phyloP scores from a whole-genome alignment of 2,113 vertebrate species.

The Poeciliopsis turrubarensis region DNA sequence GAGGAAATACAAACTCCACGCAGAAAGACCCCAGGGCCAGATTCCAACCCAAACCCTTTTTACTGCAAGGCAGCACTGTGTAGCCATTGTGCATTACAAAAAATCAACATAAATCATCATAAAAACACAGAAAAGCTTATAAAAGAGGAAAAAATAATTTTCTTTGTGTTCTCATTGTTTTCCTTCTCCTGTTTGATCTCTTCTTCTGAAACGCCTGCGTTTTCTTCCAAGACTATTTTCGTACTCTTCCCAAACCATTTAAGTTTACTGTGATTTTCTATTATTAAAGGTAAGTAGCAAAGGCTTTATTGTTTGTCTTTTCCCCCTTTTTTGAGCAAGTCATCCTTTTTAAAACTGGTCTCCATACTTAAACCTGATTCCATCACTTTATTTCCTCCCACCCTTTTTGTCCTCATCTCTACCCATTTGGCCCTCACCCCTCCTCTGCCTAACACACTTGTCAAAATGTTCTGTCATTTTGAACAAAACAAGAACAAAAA shows the following conservation, averaged over 20 bases:
- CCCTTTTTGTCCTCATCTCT: background rate
- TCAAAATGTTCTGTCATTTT: slow-evolving; percentile 95
- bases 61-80: too few species aligned
- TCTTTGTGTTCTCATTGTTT: background rate
- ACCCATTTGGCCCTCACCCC: background rate
- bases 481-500: slow-evolving; percentile 87
- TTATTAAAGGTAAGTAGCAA: background rate
- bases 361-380: background rate
- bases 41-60: too few species aligned
- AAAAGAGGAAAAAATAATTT: background rate
- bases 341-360: background rate
- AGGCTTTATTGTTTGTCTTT: background rate
- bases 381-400: background rate
- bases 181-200: background rate
- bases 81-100: too few species aligned
- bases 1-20: too few species aligned
- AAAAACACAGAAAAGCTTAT: background rate
- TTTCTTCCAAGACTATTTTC: background rate
- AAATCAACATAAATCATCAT: background rate
- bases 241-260: background rate
- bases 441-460: slow-evolving; percentile 86
- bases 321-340: too few species aligned
- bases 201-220: background rate
- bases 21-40: too few species aligned
- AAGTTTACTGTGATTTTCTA: background rate